Conservation (phyloP, 2,888 invertebrate genomes). For the Apamea monoglypha region DNA sequence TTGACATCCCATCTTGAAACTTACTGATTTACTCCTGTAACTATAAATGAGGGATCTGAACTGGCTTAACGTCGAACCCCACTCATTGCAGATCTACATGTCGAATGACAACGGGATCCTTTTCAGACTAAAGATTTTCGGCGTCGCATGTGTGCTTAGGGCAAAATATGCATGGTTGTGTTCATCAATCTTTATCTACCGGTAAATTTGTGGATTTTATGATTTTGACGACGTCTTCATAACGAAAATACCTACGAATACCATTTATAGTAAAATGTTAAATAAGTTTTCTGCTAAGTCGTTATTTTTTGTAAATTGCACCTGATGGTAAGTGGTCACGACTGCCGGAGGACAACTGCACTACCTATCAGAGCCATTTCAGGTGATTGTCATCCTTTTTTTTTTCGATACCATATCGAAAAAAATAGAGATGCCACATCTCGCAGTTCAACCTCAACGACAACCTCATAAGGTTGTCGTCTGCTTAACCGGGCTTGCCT, state of each 20-base stretch:
- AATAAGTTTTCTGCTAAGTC: not conserved
- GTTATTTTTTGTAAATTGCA: not conserved
- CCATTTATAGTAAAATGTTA: not conserved
- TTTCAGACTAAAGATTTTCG: conserved; percentile 33
- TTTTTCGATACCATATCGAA: too few relatives aligned
- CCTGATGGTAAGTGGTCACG: not conserved
- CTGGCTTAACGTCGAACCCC: conserved; percentile 48
- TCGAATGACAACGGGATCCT: conserved; percentile 36
- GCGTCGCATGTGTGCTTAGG: not conserved
- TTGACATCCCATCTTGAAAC: not conserved
- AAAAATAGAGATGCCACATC: too few relatives aligned
- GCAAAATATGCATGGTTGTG: not conserved
- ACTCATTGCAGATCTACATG: conserved; percentile 55
- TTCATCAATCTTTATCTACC: conserved; percentile 1
- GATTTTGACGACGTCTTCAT: not conserved
- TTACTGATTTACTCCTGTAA: conserved; percentile 40
- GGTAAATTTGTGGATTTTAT: not conserved
- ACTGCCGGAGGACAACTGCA: not conserved
- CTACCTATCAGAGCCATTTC: not conserved
- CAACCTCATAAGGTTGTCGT: too few relatives aligned
- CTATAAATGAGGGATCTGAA: conserved; percentile 46
- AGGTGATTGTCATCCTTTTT: too few relatives aligned
- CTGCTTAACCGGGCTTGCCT: too few relatives aligned
- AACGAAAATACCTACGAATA: too few relatives aligned
- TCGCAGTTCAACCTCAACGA: too few relatives aligned